A percentile compares a stretch with the other conserved stretches of the same genome.
These are phyloP conservation scores for Capitulum mitella DNA, from an alignment of 2,888 invertebrate species.

Conservation along the genomic window DNA sequence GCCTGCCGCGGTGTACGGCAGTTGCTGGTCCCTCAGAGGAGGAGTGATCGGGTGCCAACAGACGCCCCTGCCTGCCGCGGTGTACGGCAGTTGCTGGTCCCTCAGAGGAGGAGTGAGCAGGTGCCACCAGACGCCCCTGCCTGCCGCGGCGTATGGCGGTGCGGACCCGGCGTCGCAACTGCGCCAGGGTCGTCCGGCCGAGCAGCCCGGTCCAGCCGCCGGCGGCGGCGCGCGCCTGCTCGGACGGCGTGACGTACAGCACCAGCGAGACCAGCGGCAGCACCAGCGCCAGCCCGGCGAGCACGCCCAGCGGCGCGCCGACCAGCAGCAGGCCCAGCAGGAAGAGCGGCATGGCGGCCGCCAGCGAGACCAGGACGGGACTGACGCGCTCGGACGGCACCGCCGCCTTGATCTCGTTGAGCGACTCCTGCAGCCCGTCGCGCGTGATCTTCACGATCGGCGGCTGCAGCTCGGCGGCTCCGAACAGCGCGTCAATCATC, in stretches of 20 bases:
- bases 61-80: too few relatives aligned
- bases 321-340: conserved; percentile 19
- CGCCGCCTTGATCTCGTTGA: neutral
- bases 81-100: too few relatives aligned
- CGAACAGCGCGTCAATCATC: conserved; percentile 17
- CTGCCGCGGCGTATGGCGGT: neutral
- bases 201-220: neutral
- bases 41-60: too few relatives aligned
- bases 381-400: neutral
- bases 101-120: too few relatives aligned
- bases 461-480: neutral
- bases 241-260: neutral
- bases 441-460: neutral
- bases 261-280: neutral
- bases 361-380: neutral
- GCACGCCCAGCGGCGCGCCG: conserved; percentile 10
- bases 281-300: neutral
- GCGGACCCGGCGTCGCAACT: neutral
- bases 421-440: neutral
- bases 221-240: neutral
- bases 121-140: neutral
- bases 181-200: neutral
- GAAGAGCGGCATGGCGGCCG: neutral
- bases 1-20: too few relatives aligned
- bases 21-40: too few relatives aligned